phyloP scores from a whole-genome alignment of 2,113 vertebrate genomes.

The Numenius arquata region DNA sequence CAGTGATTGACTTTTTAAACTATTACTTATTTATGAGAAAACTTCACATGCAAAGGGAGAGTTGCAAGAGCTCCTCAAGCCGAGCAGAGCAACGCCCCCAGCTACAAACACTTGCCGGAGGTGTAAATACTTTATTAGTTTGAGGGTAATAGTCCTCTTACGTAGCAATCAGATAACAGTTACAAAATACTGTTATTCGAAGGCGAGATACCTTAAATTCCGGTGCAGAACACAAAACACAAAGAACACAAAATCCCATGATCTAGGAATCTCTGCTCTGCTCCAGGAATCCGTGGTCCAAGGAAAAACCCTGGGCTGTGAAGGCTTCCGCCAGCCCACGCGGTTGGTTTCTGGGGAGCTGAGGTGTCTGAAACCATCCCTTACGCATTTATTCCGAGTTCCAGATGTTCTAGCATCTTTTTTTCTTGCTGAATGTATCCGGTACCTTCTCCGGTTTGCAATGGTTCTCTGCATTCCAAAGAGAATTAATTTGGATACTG shows the following conservation, averaged over 20 bases:
- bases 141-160: neutral
- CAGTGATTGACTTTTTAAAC: rapidly evolving
- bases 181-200: neutral
- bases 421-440: neutral
- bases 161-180: rapidly evolving
- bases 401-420: neutral
- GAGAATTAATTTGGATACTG: neutral
- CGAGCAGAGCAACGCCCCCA: neutral
- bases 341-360: rapidly evolving
- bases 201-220: neutral
- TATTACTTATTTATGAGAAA: neutral
- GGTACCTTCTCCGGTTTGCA: neutral
- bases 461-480: rapidly evolving
- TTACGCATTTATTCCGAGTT: rapidly evolving
- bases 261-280: neutral
- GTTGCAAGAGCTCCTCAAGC: neutral
- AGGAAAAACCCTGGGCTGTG: rapidly evolving
- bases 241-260: no score
- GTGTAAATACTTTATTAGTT: neutral
- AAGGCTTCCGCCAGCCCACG: no score
- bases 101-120: neutral
- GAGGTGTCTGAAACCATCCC: neutral
- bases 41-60: rapidly evolving
- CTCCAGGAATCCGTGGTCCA: neutral
- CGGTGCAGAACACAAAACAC: no score